A percentile compares a stretch with the other conserved stretches of the same genome.
These are phyloP conservation scores for Hydropsyche betteni DNA, from an alignment of 2,888 invertebrate genomes.

Conservation along the genomic window DNA sequence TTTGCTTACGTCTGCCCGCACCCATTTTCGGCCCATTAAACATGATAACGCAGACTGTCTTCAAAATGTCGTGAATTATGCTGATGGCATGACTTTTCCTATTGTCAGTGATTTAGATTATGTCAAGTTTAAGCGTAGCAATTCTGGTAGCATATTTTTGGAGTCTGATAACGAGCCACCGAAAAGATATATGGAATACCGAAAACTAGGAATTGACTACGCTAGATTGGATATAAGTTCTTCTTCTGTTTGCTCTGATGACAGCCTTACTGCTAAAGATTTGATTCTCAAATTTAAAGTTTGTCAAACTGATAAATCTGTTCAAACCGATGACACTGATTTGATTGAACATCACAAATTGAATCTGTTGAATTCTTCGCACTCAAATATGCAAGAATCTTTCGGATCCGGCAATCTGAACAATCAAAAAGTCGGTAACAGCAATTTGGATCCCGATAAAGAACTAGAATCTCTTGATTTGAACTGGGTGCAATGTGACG, in stretches of 20 bases:
- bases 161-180: slow-evolving; percentile 62
- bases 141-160: slow-evolving; percentile 70
- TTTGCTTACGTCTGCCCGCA: slow-evolving; percentile 77
- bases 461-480: slow-evolving; percentile 55
- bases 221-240: slow-evolving; percentile 55
- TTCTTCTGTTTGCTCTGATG: slow-evolving; percentile 48
- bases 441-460: slow-evolving; percentile 52
- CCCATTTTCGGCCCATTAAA: slow-evolving; percentile 86
- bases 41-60: slow-evolving; percentile 61
- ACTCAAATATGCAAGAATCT: background rate
- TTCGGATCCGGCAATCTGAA: slow-evolving; percentile 40
- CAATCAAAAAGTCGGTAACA: slow-evolving; percentile 49
- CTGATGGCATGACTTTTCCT: slow-evolving; percentile 79
- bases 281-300: slow-evolving; percentile 77
- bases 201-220: slow-evolving; percentile 60
- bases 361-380: background rate
- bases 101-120: slow-evolving; percentile 71
- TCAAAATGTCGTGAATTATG: slow-evolving; percentile 60
- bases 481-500: slow-evolving; percentile 58
- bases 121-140: slow-evolving; percentile 73
- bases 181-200: slow-evolving; percentile 67
- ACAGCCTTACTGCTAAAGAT: slow-evolving; percentile 56
- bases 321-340: slow-evolving; percentile 64
- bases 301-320: slow-evolving; percentile 66
- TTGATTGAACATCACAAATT: slow-evolving; percentile 51